Evolutionary conservation across 1,140 invertebrate species (phyloP).

Genomic region (Drosophila dunni): DNA sequence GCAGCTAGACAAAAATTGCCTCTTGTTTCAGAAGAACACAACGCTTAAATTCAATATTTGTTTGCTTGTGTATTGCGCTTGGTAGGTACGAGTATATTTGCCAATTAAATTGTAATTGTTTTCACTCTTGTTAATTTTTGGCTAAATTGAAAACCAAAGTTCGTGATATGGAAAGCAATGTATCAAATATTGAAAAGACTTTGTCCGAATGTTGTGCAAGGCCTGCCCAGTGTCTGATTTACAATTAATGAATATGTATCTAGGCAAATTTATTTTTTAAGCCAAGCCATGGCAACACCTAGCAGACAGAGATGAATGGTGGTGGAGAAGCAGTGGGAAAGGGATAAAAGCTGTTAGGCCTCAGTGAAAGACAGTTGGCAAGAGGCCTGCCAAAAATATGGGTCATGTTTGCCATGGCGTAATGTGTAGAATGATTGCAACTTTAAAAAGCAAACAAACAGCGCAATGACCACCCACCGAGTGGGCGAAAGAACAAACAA

Average conservation of each 20-base stretch:
- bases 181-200: slow-evolving; percentile 66
- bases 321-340: background rate
- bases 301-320: background rate
- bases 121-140: background rate
- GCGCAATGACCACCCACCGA: slow-evolving; percentile 20
- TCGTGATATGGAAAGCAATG: slow-evolving; percentile 50
- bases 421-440: slow-evolving; percentile 83
- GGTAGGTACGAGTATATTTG: background rate
- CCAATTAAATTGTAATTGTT: no score
- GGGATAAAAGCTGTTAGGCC: background rate
- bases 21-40: no score
- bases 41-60: background rate
- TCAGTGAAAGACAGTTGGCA: slow-evolving; percentile 15
- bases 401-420: slow-evolving; percentile 80
- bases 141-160: slow-evolving; percentile 48
- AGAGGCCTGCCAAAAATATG: slow-evolving; percentile 58
- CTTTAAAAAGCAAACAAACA: slow-evolving; percentile 80
- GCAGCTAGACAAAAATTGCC: no score
- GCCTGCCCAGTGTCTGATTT: slow-evolving; percentile 49
- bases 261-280: slow-evolving; percentile 76
- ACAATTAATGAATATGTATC: slow-evolving; percentile 75
- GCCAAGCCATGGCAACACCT: slow-evolving; percentile 52
- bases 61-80: background rate
- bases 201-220: slow-evolving; percentile 12
- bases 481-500: slow-evolving; percentile 34